Evolutionary conservation across 2,113 vertebrate genomes (phyloP), one percentile per base, ranked within the genome.

Genomic region (Agelaius tricolor): DNA sequence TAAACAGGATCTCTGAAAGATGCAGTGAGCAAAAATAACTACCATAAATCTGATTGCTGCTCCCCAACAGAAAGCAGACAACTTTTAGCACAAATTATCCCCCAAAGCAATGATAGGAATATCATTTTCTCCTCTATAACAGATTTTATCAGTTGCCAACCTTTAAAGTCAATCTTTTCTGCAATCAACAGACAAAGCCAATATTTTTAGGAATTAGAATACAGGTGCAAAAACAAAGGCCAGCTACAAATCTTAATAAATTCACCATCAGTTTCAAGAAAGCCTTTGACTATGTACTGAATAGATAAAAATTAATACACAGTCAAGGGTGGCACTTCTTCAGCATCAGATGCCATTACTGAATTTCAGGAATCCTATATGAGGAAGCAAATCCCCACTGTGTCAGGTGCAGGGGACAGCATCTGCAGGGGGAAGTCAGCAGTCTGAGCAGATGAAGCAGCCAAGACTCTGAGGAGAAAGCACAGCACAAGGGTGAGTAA

Each of bases 191-290:
- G 69, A 88, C 68, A 91, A 80, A 95, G 67, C 4, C 62, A 89
- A 47, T 86, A 59, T 54, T 96, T 71, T 69, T 76, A 92, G 75
- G 69, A 84, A 90, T 41, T 20, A 76, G 30, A 87, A 87, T 58
- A 91, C 43, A 66, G 59, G 49, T 71, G 44, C 37, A 71, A 76
- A 88, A 83, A 10, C 77, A 96, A 97, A 96, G 44, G 27, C 51
- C 84, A 35, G 33, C 54, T 62, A 89, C 7, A 3, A 79, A 33
- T 76, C 77, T 73, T 93, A 74, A 90, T 66, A 72, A 96, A 94
- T 41, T 57, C 31, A 57, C 22, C 37, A 55, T 35, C 44, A 55
- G 18, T n/a, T 91, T 44, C 55, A 93, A 58, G 81, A 71, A 97
- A 94, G 84, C 59, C 19, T 69, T 71, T 66, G 43, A 30, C 27